Conservation (phyloP, 2,113 vertebrate genomes). For the Chaetodon trifascialis region DNA sequence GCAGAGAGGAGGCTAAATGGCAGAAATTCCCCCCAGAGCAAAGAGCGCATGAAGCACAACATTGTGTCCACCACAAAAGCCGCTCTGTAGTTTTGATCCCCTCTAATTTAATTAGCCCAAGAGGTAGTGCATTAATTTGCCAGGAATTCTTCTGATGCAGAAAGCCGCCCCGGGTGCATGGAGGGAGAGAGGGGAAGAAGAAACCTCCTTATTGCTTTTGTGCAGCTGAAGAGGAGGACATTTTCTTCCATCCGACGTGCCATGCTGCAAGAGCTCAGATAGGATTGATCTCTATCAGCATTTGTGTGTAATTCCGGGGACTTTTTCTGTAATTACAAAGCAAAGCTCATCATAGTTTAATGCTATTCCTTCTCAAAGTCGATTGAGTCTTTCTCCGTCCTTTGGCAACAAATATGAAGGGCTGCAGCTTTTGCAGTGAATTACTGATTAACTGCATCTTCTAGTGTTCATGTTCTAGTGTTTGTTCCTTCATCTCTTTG, state of each 20-base stretch:
- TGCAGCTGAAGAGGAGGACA: conserved; percentile 85
- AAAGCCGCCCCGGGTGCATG: conserved; percentile 92
- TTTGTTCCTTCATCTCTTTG: no score
- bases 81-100: conserved; percentile 98
- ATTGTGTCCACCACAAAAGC: conserved; percentile 99
- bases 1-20: conserved; percentile 94
- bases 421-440: conserved; percentile 45
- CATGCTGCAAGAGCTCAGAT: conserved; percentile 28
- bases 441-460: conserved; percentile 40
- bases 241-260: conserved; percentile 54
- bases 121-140: conserved; percentile 99
- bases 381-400: conserved; percentile 44
- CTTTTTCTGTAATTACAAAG: conserved; percentile 47
- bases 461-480: background rate
- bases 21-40: conserved; percentile 97
- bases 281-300: conserved; percentile 57
- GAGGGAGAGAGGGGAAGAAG: conserved; percentile 83
- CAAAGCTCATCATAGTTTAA: conserved; percentile 57
- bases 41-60: conserved; percentile 95
- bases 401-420: conserved; percentile 47
- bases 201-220: conserved; percentile 93
- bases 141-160: conserved; percentile 99
- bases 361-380: conserved; percentile 54
- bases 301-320: conserved; percentile 44
- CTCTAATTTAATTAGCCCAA: conserved; percentile 99